Base-by-base conservation (phyloP, 2,888 invertebrate species). In the Platerodrilus igneus region DNA sequence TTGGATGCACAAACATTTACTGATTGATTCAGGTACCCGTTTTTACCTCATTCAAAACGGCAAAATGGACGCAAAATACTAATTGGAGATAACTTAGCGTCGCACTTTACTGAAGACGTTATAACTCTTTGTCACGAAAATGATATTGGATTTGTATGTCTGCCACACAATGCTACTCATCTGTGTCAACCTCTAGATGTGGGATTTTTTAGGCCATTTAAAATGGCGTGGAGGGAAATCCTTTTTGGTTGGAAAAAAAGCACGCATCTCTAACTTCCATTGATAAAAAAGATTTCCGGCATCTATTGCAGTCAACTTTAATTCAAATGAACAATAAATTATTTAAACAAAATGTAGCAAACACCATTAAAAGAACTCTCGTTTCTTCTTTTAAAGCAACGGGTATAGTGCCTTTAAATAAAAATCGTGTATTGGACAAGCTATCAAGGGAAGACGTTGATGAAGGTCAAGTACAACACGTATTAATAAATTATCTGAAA, bases 81-180 rank as follows among this genome's bases (percentile, higher is more conserved):
- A 9, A 45, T 66, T 28, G 63, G 63, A 5, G 58, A 67, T 19
- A 52, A 52, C 57, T 29, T 45, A 14, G 59, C 44, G 14, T 40
- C 42, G 4, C 45, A 41, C 29, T 40, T 47, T 26, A 37, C 37
- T 11, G 14, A 47, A 26, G 22, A 21, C 27, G 43, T 51, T 5
- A 16, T 49, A 11, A 26, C 20, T 8, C 29, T 26, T 21, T 47
- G 40, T 14, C n/a, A 28, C 36, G 59, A 63, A 18, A 56, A 66
- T 59, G 25, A 41, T 21, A 22, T 60, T 58, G 44, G 36, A 51
- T 37, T 63, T 37, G 45, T 61, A n/a, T 55, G 48, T 16, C 41
- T 60, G 7, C 59, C 59, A 2, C 47, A 8, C 21, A 60, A 63
- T 45, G 37, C 49, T 3, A 59, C 58, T 0, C 58, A 63, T 9